A percentile compares a stretch with the other conserved stretches of the same genome.
phyloP scores from a whole-genome alignment of 2,113 vertebrate genomes.

The Pollachius pollachius region DNA sequence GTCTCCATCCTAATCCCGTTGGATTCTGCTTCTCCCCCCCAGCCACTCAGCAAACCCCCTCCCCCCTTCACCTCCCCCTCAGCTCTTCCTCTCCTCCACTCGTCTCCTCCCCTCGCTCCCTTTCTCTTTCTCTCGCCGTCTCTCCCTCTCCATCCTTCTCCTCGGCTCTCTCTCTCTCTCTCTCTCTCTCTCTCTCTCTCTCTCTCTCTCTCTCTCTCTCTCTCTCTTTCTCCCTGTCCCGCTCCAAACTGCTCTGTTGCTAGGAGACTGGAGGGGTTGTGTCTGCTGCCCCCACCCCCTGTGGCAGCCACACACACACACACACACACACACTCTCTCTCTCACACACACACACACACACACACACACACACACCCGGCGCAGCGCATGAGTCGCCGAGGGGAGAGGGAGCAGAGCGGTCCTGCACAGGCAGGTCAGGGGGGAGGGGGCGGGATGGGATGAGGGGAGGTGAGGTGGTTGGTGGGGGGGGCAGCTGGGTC shows the following conservation, averaged over 20 bases:
- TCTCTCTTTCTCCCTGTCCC: constrained; percentile 66
- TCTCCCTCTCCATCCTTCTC: constrained; percentile 73
- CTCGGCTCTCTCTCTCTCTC: constrained; percentile 33
- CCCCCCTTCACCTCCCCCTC: constrained; percentile 47
- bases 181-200: constrained; percentile 12
- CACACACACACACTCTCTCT: too few species aligned
- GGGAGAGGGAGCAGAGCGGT: constrained; percentile 63
- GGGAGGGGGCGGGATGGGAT: constrained; percentile 32
- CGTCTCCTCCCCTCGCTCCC: constrained; percentile 61
- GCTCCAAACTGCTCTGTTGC: constrained; percentile 82
- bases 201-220: background rate
- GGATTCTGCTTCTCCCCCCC: constrained; percentile 57
- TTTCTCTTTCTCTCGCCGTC: constrained; percentile 67
- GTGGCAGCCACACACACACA: constrained; percentile 56
- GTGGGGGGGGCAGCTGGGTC: constrained; percentile 71
- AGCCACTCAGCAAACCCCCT: constrained; percentile 36
- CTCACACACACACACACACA: too few species aligned
- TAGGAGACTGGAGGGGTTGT: constrained; percentile 82
- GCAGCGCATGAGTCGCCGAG: constrained; percentile 43
- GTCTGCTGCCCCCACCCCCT: constrained; percentile 75
- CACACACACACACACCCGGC: constrained; percentile 9
- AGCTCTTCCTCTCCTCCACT: constrained; percentile 68
- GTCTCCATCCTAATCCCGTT: constrained; percentile 64
- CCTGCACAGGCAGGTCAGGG: constrained; percentile 67
- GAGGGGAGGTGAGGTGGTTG: constrained; percentile 22